Evolutionary conservation across 1,140 invertebrate genomes (phyloP).

Genomic region (Aphaenogaster ashmeadi): DNA sequence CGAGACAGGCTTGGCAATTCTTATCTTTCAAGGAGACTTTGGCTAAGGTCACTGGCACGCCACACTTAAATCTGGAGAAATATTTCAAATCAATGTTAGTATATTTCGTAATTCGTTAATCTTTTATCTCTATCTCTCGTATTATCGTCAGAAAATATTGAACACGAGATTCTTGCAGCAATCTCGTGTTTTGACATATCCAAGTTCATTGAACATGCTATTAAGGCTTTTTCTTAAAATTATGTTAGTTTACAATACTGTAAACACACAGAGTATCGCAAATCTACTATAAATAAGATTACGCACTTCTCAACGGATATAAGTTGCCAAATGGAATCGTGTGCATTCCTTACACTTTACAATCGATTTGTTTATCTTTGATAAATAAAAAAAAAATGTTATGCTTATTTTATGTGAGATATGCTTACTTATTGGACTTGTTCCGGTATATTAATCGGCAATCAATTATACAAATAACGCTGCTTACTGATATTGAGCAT

Average conservation of each 20-base stretch:
- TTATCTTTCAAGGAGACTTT: slow-evolving; percentile 84
- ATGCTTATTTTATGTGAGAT: too few species aligned
- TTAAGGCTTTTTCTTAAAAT: not conserved
- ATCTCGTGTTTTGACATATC: not conserved
- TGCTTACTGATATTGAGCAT: not conserved
- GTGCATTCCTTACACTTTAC: not conserved
- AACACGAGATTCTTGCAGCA: too few species aligned
- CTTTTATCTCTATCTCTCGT: not conserved
- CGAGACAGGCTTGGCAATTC: slow-evolving; percentile 84
- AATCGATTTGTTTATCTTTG: not conserved
- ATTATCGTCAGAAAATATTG: not conserved
- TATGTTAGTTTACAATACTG: not conserved
- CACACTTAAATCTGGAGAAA: slow-evolving; percentile 81
- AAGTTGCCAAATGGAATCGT: not conserved
- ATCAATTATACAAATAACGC: slow-evolving; percentile 6
- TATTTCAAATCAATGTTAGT: not conserved
- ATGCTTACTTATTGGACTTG: not conserved
- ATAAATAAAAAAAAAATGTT: not conserved
- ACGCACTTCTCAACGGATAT: not conserved
- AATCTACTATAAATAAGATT: not conserved
- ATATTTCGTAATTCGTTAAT: not conserved
- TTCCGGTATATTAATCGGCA: not conserved
- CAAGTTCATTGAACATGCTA: not conserved
- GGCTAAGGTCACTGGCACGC: slow-evolving; percentile 88
- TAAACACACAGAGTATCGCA: not conserved